Evolutionary conservation across 2,113 vertebrate species (phyloP).

Genomic region (Cnemophilus loriae): DNA sequence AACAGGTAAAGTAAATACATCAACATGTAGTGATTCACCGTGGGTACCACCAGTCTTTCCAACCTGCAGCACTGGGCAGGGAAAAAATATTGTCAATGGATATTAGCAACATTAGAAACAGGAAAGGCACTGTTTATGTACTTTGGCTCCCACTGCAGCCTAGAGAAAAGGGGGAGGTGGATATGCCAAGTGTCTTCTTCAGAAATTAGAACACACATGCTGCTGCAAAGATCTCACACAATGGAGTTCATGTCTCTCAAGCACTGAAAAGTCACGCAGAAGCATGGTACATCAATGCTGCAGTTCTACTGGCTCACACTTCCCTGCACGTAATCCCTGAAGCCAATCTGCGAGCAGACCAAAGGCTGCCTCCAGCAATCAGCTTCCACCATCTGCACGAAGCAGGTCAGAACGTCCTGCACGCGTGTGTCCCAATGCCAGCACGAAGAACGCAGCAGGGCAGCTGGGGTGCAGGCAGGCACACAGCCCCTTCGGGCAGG

Average conservation of each 20-base stretch:
- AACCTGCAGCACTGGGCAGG: not conserved
- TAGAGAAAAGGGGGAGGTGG: not conserved
- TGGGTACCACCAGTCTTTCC: not conserved
- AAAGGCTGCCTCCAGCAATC: not conserved
- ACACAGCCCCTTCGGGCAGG: not conserved
- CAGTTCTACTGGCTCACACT: not conserved
- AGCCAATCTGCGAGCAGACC: not conserved
- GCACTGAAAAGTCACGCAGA: not conserved
- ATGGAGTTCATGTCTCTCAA: not conserved
- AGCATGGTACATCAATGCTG: not conserved
- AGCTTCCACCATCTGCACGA: not conserved
- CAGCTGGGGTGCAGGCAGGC: not conserved
- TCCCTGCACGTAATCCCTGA: not conserved
- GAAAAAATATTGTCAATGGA: not conserved
- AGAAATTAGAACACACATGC: not conserved
- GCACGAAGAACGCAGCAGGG: not conserved
- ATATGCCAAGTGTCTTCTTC: not conserved
- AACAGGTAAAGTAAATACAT: constrained; percentile 41
- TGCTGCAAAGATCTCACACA: not conserved
- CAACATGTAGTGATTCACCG: not conserved
- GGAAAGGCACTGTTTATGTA: not conserved
- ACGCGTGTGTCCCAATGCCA: not conserved
- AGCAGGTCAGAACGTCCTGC: not conserved
- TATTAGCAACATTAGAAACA: not conserved
- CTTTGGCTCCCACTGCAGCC: not conserved